Conservation (phyloP, 2,888 invertebrate species). For the Synanthedon myopaeformis region DNA sequence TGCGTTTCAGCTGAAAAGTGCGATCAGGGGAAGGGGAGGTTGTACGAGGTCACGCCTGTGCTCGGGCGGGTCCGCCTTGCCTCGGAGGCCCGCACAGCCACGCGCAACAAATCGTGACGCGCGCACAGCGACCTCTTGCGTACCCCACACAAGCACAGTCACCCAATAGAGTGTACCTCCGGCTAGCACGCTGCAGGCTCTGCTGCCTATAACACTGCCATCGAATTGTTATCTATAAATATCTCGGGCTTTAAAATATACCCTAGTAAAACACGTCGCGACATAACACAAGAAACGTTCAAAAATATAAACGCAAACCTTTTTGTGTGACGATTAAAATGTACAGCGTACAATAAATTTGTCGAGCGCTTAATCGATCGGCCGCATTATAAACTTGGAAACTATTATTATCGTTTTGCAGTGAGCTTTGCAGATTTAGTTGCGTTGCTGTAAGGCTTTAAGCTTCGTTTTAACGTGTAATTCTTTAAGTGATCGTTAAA, state of each 20-base stretch:
- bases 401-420: slow-evolving; percentile 54
- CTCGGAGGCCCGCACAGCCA: slow-evolving; percentile 37
- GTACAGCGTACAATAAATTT: slow-evolving; percentile 37
- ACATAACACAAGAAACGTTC: slow-evolving; percentile 23
- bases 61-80: slow-evolving; percentile 35
- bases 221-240: slow-evolving; percentile 54
- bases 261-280: slow-evolving; percentile 41
- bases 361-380: slow-evolving; percentile 60
- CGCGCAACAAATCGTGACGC: slow-evolving; percentile 36
- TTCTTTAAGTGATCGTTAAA: slow-evolving; percentile 24
- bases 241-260: slow-evolving; percentile 39
- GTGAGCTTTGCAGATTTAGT: slow-evolving; percentile 49
- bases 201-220: slow-evolving; percentile 60
- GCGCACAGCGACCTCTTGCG: slow-evolving; percentile 54
- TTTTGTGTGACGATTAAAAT: slow-evolving; percentile 25
- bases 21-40: slow-evolving; percentile 53
- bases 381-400: slow-evolving; percentile 59
- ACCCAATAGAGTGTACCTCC: slow-evolving; percentile 33
- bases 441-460: slow-evolving; percentile 37
- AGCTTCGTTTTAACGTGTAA: slow-evolving; percentile 28
- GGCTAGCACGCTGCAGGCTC: slow-evolving; percentile 48
- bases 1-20: slow-evolving; percentile 50
- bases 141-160: slow-evolving; percentile 40
- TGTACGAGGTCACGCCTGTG: slow-evolving; percentile 64
- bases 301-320: slow-evolving; percentile 16